Conservation (phyloP, 1,140 invertebrate genomes). For the Archegozetes longisetosus region DNA sequence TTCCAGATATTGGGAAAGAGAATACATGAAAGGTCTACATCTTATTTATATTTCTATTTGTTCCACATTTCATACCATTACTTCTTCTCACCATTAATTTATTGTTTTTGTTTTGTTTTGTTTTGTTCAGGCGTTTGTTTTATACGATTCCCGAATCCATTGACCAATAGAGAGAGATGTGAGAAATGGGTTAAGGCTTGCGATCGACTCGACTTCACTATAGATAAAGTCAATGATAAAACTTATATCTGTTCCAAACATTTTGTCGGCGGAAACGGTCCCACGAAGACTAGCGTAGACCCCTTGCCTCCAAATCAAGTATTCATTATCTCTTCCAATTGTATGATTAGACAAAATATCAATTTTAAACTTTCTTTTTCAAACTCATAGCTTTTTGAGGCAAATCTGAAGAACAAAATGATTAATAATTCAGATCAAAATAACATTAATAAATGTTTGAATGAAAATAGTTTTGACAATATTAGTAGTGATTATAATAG, state of each 20-base stretch:
- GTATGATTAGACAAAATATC: too few species aligned
- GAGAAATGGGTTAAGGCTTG: background rate
- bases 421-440: too few species aligned
- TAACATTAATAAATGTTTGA: too few species aligned
- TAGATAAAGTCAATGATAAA: background rate
- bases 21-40: conserved; percentile 1
- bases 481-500: too few species aligned
- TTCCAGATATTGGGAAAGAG: background rate
- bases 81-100: background rate
- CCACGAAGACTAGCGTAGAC: background rate
- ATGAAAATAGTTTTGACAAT: too few species aligned
- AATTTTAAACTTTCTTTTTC: too few species aligned
- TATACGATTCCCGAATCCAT: background rate
- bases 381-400: too few species aligned
- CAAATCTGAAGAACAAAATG: too few species aligned
- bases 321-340: too few species aligned
- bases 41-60: too few species aligned
- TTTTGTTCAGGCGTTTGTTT: background rate
- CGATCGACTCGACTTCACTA: background rate
- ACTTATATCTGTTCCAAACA: background rate
- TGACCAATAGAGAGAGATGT: background rate
- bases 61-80: too few species aligned
- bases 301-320: background rate
- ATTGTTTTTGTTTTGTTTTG: background rate
- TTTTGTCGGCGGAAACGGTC: background rate